Percentiles rank a stretch among this genome's conserved stretches.
These are phyloP conservation scores for Nephrotoma flavescens DNA, from an alignment of 2,888 invertebrate species.

Conservation along the genomic window DNA sequence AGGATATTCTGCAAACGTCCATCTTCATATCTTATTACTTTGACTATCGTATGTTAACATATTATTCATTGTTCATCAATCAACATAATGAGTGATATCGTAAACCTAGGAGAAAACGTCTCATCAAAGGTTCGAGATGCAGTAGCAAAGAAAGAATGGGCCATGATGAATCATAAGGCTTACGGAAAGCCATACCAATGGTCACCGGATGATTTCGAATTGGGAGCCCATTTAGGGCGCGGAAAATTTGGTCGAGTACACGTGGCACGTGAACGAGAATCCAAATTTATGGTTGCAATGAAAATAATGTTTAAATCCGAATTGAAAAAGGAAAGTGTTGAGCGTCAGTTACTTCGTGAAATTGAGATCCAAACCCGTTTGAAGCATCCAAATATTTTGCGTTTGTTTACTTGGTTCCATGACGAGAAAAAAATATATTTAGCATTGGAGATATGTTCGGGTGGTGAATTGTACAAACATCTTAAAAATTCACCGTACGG, in stretches of 20 bases:
- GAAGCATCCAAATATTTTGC: slow-evolving; percentile 71
- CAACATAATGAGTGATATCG: no score
- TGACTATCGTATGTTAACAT: no score
- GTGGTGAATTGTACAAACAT: slow-evolving; percentile 73
- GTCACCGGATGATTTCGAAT: slow-evolving; percentile 68
- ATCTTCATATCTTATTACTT: no score
- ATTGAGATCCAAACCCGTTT: slow-evolving; percentile 84
- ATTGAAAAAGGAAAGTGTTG: slow-evolving; percentile 54
- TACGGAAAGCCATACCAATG: slow-evolving; percentile 48
- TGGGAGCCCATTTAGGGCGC: slow-evolving; percentile 73
- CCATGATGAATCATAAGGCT: slow-evolving; percentile 43
- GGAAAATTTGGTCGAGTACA: slow-evolving; percentile 85
- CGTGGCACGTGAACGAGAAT: slow-evolving; percentile 54
- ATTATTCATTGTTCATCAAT: no score
- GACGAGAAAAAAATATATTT: slow-evolving; percentile 75
- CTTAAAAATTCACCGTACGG: slow-evolving; percentile 47
- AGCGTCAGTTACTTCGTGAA: slow-evolving; percentile 75
- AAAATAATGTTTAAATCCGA: slow-evolving; percentile 75
- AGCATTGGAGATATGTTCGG: slow-evolving; percentile 74
- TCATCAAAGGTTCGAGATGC: slow-evolving; percentile 24
- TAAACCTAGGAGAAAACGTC: slow-evolving; percentile 13
- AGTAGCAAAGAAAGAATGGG: slow-evolving; percentile 27
- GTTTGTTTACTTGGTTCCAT: slow-evolving; percentile 77
- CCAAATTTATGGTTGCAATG: slow-evolving; percentile 60
- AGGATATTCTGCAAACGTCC: no score